Evolutionary conservation across 2,888 invertebrate genomes (phyloP), one percentile per base, ranked within the genome.

Genomic region (Caenorhabditis sp.): DNA sequence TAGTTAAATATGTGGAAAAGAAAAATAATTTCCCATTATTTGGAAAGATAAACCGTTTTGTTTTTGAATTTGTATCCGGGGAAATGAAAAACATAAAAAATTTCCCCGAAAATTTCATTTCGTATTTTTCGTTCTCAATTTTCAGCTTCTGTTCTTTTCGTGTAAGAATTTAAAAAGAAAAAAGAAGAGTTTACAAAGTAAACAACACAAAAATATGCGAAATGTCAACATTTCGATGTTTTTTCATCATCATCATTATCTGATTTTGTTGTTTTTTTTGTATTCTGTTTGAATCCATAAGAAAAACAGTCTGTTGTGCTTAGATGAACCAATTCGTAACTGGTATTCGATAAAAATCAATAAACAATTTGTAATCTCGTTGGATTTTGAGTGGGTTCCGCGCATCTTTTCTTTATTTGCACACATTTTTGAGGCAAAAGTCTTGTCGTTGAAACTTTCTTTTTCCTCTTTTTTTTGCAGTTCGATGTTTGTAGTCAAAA

Each of bases 331-430:
- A n/a, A n/a, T n/a, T n/a, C n/a, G n/a, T n/a, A n/a, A n/a, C 36
- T 36, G 36, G 36, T 12, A 19, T 51, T 53, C 14, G 5, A 53
- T n/a, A 8, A 10, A 14, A 53, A 53, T 53, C 53, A 8, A 53
- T 24, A 24, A 24, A 10, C n/a, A n/a, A 36, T 36, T 12, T 43
- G 10, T 43, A 43, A 43, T 43, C 43, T 43, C 43, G 43, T 17
- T 43, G 43, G 43, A 43, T 43, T 43, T 43, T 43, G 43, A 43
- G 43, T 43, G 43, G 43, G 43, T 43, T 43, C 43, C 43, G 43
- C 14, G 43, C 43, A 43, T 19, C n/a, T 50, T 50, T 19, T 50
- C n/a, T 4, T 53, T 24, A 53, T 53, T 53, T 24, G 24, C 53
- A 17, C 43, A 43, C 43, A 43, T 31, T 31, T n/a, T 31, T 31